These are phyloP conservation scores for Planococcus citri DNA, from an alignment of 1,140 invertebrate species.

Conservation along the genomic window DNA sequence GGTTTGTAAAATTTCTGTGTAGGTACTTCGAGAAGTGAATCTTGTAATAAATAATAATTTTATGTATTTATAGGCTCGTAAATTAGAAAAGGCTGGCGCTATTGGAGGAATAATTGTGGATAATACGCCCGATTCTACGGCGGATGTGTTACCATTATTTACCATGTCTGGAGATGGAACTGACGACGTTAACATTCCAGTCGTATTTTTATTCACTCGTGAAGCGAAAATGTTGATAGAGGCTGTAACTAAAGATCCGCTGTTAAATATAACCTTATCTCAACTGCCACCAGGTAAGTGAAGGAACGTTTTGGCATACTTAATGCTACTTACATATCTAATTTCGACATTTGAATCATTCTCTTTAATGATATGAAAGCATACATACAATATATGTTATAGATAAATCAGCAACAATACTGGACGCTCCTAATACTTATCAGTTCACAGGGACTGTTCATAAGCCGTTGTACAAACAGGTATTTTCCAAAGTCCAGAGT, in stretches of 20 bases:
- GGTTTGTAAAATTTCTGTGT: slow-evolving; percentile 34
- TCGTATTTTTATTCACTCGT: slow-evolving; percentile 77
- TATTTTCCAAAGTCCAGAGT: background rate
- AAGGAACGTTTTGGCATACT: background rate
- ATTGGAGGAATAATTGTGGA: slow-evolving; percentile 79
- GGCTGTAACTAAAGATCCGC: slow-evolving; percentile 39
- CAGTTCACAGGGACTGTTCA: background rate
- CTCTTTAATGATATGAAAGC: background rate
- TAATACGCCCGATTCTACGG: slow-evolving; percentile 60
- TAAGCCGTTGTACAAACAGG: background rate
- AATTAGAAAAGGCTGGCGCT: slow-evolving; percentile 70
- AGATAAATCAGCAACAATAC: background rate
- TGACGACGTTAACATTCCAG: slow-evolving; percentile 76
- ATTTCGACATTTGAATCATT: background rate
- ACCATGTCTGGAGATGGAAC: slow-evolving; percentile 90
- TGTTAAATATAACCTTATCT: slow-evolving; percentile 40
- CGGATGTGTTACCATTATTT: slow-evolving; percentile 63
- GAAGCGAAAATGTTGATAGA: slow-evolving; percentile 57
- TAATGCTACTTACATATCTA: background rate
- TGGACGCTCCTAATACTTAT: slow-evolving; percentile 11
- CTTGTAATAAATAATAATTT: too few species aligned
- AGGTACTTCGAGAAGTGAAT: too few species aligned
- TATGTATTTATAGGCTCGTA: slow-evolving; percentile 53
- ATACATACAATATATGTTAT: slow-evolving; percentile 9
- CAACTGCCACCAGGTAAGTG: slow-evolving; percentile 26